Percentiles rank a stretch among this genome's conserved stretches.
Evolutionary conservation across 2,888 invertebrate genomes (phyloP).

Genomic region (Tolmerus cingulatus): DNA sequence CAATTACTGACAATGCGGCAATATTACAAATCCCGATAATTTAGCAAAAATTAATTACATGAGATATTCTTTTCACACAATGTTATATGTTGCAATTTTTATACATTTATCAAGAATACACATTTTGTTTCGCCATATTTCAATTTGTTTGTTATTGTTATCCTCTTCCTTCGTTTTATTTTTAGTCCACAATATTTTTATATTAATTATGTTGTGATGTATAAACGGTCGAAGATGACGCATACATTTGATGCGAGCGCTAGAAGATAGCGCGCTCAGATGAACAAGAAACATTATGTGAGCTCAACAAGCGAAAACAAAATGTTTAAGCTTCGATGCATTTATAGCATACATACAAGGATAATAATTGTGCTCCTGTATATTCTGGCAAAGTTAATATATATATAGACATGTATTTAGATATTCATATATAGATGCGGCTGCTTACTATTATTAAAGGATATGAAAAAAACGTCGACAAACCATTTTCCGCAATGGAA

Average conservation of each 20-base stretch:
- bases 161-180: not conserved
- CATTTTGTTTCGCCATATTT: not conserved
- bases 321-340: slow-evolving; percentile 29
- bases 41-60: not conserved
- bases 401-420: not conserved
- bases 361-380: not conserved
- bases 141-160: not conserved
- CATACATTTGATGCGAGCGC: slow-evolving; percentile 32
- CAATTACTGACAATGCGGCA: not conserved
- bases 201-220: not conserved
- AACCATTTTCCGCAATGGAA: not conserved
- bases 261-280: slow-evolving; percentile 37
- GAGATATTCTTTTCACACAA: not conserved
- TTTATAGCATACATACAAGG: slow-evolving; percentile 32
- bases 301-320: slow-evolving; percentile 36
- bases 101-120: not conserved
- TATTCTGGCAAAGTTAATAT: not conserved
- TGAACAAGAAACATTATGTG: slow-evolving; percentile 34
- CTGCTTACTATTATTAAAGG: not conserved
- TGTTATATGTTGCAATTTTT: not conserved
- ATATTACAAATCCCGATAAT: not conserved
- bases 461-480: not conserved
- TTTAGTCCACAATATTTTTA: not conserved
- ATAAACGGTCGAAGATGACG: not conserved
- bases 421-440: not conserved